Evolutionary conservation across 2,113 vertebrate species (phyloP).

Genomic region (Lanius ludovicianus): DNA sequence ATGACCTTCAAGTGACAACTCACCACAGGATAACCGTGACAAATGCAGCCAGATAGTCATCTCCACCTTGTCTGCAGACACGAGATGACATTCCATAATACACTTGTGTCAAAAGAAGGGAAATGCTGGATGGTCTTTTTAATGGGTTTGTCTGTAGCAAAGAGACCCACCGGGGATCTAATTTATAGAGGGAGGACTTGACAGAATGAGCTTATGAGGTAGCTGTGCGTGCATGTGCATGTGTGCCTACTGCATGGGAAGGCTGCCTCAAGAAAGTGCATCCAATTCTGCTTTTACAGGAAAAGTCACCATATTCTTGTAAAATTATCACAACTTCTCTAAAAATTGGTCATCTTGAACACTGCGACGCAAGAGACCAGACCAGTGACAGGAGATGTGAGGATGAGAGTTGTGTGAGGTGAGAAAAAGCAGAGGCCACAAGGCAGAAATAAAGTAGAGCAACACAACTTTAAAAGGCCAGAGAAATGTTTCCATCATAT

Average conservation of each 20-base stretch:
- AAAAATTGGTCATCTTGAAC: not conserved
- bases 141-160: conserved; percentile 6
- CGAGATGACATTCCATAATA: conserved; percentile 3
- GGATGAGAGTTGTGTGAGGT: not conserved
- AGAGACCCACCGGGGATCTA: not conserved
- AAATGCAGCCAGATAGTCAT: conserved; percentile 34
- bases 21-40: not conserved
- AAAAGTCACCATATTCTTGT: not conserved
- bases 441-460: not conserved
- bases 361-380: rapidly evolving
- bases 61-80: not conserved
- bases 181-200: not conserved
- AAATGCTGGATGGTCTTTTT: conserved; percentile 26
- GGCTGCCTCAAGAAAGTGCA: not conserved
- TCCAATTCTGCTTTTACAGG: not conserved
- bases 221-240: not conserved
- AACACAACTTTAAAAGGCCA: not conserved
- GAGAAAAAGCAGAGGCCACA: not conserved
- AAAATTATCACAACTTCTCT: not conserved
- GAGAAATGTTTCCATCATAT: not conserved
- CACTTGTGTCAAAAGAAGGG: not conserved
- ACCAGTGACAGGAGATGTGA: rapidly evolving
- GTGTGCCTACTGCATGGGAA: not conserved
- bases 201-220: not conserved
- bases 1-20: conserved; percentile 51